These are phyloP conservation scores for Ammodramus savannarum DNA, from an alignment of 2,113 vertebrate genomes.

Conservation along the genomic window DNA sequence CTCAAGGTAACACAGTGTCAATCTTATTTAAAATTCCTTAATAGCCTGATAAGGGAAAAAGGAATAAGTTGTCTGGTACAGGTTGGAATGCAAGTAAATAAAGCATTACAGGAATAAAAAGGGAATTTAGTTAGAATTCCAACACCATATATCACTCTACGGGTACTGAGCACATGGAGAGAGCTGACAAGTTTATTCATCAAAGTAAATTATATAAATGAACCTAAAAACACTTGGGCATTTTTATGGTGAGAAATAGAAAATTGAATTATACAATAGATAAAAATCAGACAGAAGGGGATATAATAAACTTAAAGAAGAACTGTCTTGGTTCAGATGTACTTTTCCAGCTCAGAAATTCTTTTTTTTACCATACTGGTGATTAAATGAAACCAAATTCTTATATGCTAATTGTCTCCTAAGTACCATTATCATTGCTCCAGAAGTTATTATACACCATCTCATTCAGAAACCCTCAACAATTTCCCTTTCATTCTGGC, in stretches of 20 bases:
- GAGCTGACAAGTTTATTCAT: background rate
- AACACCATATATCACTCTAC: background rate
- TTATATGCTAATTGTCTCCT: background rate
- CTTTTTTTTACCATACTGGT: background rate
- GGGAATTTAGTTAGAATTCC: background rate
- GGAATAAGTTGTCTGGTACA: background rate
- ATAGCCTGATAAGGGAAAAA: background rate
- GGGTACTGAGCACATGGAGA: background rate
- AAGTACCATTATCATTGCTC: background rate
- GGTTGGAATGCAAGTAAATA: background rate
- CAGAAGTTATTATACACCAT: background rate
- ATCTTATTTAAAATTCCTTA: background rate
- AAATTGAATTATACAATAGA: background rate
- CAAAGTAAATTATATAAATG: background rate
- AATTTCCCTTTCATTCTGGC: background rate
- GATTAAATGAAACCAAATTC: background rate
- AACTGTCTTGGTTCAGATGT: background rate
- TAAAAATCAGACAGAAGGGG: background rate
- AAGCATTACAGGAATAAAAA: background rate
- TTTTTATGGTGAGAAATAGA: slow-evolving; percentile 9
- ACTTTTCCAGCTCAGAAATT: background rate
- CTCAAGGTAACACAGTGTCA: background rate
- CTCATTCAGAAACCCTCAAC: background rate
- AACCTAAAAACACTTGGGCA: background rate
- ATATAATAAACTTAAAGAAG: background rate